phyloP scores from a whole-genome alignment of 2,888 invertebrate species.

The Folsomia candida region DNA sequence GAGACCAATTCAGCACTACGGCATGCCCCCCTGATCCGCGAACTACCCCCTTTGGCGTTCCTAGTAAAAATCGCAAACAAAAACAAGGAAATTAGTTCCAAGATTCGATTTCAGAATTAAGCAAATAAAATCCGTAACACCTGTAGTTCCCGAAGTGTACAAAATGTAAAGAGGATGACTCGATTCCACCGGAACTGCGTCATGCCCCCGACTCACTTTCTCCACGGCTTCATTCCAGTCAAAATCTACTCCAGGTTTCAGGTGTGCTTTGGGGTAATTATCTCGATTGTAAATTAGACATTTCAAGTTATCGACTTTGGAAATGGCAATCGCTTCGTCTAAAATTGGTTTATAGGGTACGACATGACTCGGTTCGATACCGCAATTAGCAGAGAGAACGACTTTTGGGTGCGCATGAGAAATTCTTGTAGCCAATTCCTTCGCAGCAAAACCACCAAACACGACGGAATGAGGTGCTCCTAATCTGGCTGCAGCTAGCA shows the following conservation, averaged over 20 bases:
- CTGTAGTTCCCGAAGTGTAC: slow-evolving; percentile 87
- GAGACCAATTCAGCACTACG: slow-evolving; percentile 78
- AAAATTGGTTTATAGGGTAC: slow-evolving; percentile 77
- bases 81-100: no score
- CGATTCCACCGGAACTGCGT: slow-evolving; percentile 81
- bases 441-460: slow-evolving; percentile 84
- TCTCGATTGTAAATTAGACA: slow-evolving; percentile 81
- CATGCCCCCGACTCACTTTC: slow-evolving; percentile 62
- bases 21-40: slow-evolving; percentile 86
- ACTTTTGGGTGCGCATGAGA: slow-evolving; percentile 85
- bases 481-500: slow-evolving; percentile 89
- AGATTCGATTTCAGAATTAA: no score
- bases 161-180: slow-evolving; percentile 87
- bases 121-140: no score
- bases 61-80: slow-evolving; percentile 52
- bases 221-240: slow-evolving; percentile 70
- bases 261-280: slow-evolving; percentile 63
- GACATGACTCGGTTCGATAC: slow-evolving; percentile 81
- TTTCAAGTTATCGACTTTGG: slow-evolving; percentile 63
- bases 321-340: slow-evolving; percentile 73
- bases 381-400: slow-evolving; percentile 85
- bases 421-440: slow-evolving; percentile 79
- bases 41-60: slow-evolving; percentile 74
- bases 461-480: slow-evolving; percentile 93
- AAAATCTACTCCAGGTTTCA: slow-evolving; percentile 68